These are phyloP conservation scores for Hassar affinis DNA, from an alignment of 2,113 vertebrate genomes.

Conservation along the genomic window DNA sequence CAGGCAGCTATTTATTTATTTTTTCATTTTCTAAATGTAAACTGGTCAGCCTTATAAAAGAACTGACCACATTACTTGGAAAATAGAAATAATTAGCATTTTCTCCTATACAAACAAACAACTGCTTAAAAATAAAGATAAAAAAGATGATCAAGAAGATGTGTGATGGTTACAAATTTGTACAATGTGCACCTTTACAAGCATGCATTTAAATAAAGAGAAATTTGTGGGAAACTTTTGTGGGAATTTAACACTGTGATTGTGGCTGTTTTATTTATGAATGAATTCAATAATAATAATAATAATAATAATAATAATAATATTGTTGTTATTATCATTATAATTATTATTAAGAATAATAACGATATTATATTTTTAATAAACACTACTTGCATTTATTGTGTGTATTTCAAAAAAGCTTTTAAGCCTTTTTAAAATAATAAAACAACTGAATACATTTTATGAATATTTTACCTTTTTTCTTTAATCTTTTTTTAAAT, in stretches of 20 bases:
- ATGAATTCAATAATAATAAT: neutral
- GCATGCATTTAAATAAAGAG: neutral
- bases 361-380: neutral
- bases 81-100: conserved; percentile 1
- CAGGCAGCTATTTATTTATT: conserved; percentile 4
- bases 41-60: conserved; percentile 18
- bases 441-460: neutral
- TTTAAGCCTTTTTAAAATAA: neutral
- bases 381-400: neutral
- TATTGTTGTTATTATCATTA: neutral
- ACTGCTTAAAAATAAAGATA: neutral
- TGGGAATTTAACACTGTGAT: neutral
- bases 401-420: neutral
- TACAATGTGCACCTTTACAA: neutral
- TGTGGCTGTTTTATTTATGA: neutral
- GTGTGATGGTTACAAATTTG: neutral
- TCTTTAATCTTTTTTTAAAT: neutral
- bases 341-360: neutral
- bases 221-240: neutral
- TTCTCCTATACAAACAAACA: neutral
- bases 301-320: too few relatives aligned
- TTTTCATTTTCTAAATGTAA: neutral
- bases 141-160: neutral
- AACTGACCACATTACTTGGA: neutral
- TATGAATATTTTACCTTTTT: neutral